phyloP scores from a whole-genome alignment of 2,113 vertebrate species.

The Podilymbus podiceps region DNA sequence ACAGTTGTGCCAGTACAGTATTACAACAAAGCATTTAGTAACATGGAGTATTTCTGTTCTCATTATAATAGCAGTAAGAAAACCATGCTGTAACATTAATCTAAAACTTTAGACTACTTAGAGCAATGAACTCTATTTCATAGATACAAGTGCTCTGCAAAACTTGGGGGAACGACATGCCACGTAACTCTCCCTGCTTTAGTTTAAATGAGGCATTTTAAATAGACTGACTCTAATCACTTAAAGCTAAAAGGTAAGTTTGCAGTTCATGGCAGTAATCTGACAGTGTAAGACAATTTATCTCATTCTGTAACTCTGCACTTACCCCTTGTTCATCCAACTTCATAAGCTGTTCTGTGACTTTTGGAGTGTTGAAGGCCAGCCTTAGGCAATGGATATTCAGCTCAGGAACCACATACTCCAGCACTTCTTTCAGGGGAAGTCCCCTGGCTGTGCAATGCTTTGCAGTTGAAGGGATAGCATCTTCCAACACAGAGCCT shows the following conservation, averaged over 20 bases:
- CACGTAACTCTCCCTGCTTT: neutral
- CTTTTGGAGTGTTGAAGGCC: slow-evolving; percentile 94
- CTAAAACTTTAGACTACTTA: neutral
- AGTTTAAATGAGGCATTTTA: neutral
- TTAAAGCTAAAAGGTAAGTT: neutral
- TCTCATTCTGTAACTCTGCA: neutral
- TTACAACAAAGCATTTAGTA: neutral
- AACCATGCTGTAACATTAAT: neutral
- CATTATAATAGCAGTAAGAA: neutral
- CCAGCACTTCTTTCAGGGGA: slow-evolving; percentile 91
- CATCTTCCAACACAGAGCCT: slow-evolving; percentile 90
- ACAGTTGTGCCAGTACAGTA: neutral
- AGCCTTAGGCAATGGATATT: slow-evolving; percentile 88
- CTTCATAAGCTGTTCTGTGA: slow-evolving; percentile 96
- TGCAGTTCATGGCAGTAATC: neutral
- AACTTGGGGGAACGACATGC: neutral
- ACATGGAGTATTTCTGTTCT: neutral
- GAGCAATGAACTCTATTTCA: neutral
- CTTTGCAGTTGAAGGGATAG: slow-evolving; percentile 90
- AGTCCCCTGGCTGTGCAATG: slow-evolving; percentile 89
- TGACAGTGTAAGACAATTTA: neutral
- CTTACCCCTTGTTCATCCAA: slow-evolving; percentile 95
- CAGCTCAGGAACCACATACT: slow-evolving; percentile 90
- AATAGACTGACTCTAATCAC: neutral
- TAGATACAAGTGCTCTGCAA: neutral